Evolutionary conservation across 2,113 vertebrate species (phyloP).

Genomic region (Pseudonaja textilis): DNA sequence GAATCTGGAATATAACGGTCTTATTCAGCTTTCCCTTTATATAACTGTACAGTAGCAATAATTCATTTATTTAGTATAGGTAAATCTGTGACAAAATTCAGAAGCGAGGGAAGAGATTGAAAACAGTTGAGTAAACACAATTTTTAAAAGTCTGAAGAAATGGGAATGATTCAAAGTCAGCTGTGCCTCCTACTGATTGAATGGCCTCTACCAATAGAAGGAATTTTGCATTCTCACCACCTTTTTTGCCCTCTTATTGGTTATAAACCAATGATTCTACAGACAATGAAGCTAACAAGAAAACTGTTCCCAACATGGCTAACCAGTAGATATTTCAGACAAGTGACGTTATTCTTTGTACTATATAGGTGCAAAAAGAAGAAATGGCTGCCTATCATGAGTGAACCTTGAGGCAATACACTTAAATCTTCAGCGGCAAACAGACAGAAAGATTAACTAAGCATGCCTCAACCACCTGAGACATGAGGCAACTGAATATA

Average conservation of each 20-base stretch:
- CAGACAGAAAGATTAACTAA: slow-evolving; percentile 28
- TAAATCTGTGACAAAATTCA: background rate
- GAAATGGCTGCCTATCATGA: background rate
- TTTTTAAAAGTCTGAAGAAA: background rate
- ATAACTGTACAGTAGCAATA: background rate
- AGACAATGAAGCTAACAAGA: background rate
- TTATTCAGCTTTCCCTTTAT: background rate
- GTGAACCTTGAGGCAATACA: background rate
- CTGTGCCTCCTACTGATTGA: background rate
- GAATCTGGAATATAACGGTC: background rate
- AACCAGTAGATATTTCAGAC: background rate
- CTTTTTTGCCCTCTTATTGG: background rate
- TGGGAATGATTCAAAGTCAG: background rate
- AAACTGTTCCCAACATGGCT: background rate
- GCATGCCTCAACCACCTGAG: slow-evolving; percentile 26
- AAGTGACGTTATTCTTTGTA: background rate
- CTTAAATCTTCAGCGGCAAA: slow-evolving; percentile 24
- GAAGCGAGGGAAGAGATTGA: background rate
- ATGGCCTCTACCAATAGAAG: background rate
- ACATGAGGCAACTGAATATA: slow-evolving; percentile 32
- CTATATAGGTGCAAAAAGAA: background rate
- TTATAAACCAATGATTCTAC: background rate
- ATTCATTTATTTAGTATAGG: background rate
- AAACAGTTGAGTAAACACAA: background rate
- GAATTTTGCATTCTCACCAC: background rate